These are phyloP conservation scores for Bradypus variegatus DNA, from an alignment of 2,797 vertebrate genomes.

Conservation along the genomic window DNA sequence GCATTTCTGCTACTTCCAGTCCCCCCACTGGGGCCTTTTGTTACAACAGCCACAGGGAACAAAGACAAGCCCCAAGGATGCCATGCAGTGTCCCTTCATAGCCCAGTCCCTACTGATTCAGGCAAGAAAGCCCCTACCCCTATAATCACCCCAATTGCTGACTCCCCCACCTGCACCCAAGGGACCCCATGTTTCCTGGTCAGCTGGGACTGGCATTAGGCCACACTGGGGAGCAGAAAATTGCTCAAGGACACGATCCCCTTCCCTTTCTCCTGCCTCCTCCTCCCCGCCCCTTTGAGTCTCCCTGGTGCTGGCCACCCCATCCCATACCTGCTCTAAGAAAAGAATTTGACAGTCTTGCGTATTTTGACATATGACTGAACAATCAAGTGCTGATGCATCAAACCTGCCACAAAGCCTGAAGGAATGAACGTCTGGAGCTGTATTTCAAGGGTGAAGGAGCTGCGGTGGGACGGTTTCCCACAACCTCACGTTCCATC, in stretches of 20 bases:
- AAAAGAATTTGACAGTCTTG: neutral
- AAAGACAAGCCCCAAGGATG: neutral
- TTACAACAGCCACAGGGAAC: no score
- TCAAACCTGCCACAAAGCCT: neutral
- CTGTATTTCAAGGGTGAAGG: neutral
- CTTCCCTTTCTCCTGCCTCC: neutral
- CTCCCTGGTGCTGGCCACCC: neutral
- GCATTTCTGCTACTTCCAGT: no score
- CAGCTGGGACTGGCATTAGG: neutral
- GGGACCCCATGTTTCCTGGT: neutral
- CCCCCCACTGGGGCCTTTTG: no score
- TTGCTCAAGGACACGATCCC: accelerated
- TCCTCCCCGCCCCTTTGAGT: accelerated
- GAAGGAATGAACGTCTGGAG: neutral
- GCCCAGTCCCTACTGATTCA: neutral
- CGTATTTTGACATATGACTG: no score
- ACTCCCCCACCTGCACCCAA: neutral
- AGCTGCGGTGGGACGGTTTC: accelerated
- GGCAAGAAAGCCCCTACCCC: neutral
- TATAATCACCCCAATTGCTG: neutral
- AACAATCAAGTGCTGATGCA: neutral
- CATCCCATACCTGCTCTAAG: accelerated
- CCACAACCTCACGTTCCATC: neutral
- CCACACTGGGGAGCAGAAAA: neutral
- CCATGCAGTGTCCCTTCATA: neutral